A percentile compares a stretch with the other conserved stretches of the same genome.
Conservation (phyloP, 1,140 invertebrate genomes). For the Grapholita molesta region DNA sequence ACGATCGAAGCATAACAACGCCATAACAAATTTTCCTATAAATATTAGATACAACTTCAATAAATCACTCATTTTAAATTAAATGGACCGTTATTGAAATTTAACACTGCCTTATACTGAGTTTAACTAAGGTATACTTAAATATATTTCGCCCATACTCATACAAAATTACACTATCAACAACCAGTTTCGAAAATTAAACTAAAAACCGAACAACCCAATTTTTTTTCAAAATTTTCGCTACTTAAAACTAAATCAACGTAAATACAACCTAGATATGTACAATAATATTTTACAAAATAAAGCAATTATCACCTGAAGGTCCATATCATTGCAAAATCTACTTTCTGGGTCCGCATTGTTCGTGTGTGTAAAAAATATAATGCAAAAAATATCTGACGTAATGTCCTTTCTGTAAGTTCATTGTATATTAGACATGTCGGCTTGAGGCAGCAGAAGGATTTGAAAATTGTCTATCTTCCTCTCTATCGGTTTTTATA, state of each 20-base stretch:
- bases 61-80: slow-evolving; percentile 2
- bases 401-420: neutral
- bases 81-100: slow-evolving; percentile 9
- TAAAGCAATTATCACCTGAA: neutral
- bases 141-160: neutral
- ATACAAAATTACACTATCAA: neutral
- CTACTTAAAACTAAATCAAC: neutral
- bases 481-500: no score
- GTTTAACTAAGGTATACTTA: neutral
- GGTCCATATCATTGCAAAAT: neutral
- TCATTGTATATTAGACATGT: no score
- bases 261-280: neutral
- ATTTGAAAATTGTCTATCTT: no score
- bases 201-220: neutral
- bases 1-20: slow-evolving; percentile 9
- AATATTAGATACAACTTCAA: neutral
- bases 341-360: neutral
- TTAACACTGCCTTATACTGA: neutral
- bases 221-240: neutral
- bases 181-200: neutral
- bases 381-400: slow-evolving; percentile 31
- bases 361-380: neutral
- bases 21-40: slow-evolving; percentile 1
- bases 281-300: neutral
- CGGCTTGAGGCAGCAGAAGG: no score